Percentiles rank a stretch among this genome's conserved stretches.
Evolutionary conservation across 2,797 vertebrate species (phyloP).

Genomic region (Myotis planiceps): DNA sequence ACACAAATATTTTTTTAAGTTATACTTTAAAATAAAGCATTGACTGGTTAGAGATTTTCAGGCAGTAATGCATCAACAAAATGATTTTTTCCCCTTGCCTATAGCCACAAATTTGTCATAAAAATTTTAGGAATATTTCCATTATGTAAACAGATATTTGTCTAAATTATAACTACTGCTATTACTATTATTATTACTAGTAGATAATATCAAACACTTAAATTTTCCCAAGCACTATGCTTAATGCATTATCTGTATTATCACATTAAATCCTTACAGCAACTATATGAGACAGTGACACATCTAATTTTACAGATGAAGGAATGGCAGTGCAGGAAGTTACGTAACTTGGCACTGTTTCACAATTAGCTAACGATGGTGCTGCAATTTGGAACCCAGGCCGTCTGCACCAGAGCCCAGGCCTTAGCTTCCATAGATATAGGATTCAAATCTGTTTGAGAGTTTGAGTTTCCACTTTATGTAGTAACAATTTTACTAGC

Average conservation of each 20-base stretch:
- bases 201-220: conserved; percentile 15
- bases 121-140: neutral
- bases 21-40: neutral
- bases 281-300: neutral
- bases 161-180: neutral
- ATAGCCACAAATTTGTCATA: neutral
- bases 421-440: neutral
- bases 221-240: neutral
- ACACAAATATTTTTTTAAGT: neutral
- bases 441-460: neutral
- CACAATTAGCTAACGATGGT: neutral
- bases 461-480: conserved; percentile 21
- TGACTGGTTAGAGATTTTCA: neutral
- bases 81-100: neutral
- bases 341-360: neutral
- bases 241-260: neutral
- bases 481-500: neutral
- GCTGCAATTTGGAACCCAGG: neutral
- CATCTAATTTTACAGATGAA: neutral
- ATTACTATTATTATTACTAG: neutral
- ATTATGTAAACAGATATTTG: neutral
- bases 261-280: neutral
- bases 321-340: neutral
- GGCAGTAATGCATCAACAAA: neutral
- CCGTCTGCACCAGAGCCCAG: neutral